Percentiles rank a stretch among this genome's conserved stretches.
phyloP scores from a whole-genome alignment of 2,113 vertebrate species.

The Rhynchopsitta pachyrhyncha region DNA sequence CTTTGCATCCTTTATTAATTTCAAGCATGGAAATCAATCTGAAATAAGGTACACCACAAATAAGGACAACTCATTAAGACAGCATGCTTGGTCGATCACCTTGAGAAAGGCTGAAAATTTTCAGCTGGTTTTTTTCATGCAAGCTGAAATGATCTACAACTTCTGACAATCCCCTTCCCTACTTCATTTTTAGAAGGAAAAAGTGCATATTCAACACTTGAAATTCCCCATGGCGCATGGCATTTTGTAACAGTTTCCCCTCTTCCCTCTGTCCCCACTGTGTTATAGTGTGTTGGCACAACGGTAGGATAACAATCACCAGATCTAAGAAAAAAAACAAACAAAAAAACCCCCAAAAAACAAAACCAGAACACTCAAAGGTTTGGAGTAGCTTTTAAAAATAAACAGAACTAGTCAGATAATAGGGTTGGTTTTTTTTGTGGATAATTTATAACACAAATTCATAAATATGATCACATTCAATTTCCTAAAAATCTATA shows the following conservation, averaged over 20 bases:
- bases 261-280: neutral
- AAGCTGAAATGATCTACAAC: neutral
- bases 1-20: constrained; percentile 53
- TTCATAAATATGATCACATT: constrained; percentile 64
- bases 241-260: neutral
- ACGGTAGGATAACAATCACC: neutral
- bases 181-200: neutral
- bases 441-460: constrained; percentile 62
- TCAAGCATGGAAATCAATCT: constrained; percentile 31
- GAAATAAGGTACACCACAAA: constrained; percentile 44
- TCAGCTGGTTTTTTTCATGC: constrained; percentile 27
- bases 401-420: constrained; percentile 52
- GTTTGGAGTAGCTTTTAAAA: constrained; percentile 50
- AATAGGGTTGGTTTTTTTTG: constrained; percentile 5
- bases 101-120: constrained; percentile 43
- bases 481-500: constrained; percentile 66
- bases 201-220: neutral
- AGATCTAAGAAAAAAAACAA: neutral
- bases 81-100: constrained; percentile 39
- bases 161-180: neutral
- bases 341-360: neutral
- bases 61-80: constrained; percentile 36
- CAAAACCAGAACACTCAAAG: neutral
- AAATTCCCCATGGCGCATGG: neutral
- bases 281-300: neutral